Base-by-base conservation (phyloP, 2,113 vertebrate species). In the Cyanoliseus patagonus region DNA sequence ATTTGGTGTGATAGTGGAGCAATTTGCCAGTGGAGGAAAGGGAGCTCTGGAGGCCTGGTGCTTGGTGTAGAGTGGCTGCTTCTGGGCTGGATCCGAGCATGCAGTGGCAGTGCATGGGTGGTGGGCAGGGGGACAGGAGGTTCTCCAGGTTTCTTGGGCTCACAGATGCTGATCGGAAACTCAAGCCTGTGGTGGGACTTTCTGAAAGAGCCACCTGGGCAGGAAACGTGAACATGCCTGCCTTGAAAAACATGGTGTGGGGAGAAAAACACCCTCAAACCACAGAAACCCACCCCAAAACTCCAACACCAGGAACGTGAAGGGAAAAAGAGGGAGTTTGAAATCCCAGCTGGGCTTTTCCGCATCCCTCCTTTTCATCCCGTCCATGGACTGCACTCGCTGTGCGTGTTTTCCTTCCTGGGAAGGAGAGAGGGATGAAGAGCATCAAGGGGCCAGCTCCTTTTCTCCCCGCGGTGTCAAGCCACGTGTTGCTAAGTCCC, bases 181-280 rank as follows among this genome's bases (percentile, higher is more conserved):
- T 74, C 0, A 3, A 66, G 10, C 5, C 72, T 39, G 86, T 10
- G 76, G 88, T 66, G 0, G 5, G 44, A 2, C 31, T 67, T 66
- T 86, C n/a, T 70, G 94, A 95, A 96, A 93, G 22, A 81, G 55
- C 86, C 95, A 92, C 55, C 91, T 90, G 94, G 91, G 47, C 77
- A 88, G 88, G 92, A 96, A 95, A 70, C 1, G 0, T 57, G 75
- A 80, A 51, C 83, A 83, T 66, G 90, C 78, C 79, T 90, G 94
- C 41, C 72, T 55, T 76, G 88, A 86, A 96, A 95, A 96, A 90
- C 89, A 73, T 0, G 4, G 8, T 15, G 63, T 35, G 68, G 59
- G 3, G 7, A 24, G 55, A 20, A 42, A 24, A 24, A 46, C 72
- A 30, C 37, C 15, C 44, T 70, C 7, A 78, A 90, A 28, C 0